Conservation (phyloP, 2,888 invertebrate genomes). For the Dryocosmus kuriphilus region DNA sequence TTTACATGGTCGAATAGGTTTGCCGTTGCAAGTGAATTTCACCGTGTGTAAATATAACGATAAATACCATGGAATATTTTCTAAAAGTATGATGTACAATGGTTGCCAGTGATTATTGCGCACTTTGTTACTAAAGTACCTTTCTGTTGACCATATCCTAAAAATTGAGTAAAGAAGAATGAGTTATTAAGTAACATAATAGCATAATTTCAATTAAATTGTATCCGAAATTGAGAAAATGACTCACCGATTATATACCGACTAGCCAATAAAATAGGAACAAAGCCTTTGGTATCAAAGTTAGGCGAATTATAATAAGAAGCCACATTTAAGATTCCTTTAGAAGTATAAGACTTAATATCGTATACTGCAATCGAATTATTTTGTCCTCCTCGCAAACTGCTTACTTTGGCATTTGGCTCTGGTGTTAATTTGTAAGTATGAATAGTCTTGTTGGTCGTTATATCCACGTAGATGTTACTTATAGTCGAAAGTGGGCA, state of each 20-base stretch:
- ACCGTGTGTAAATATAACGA: constrained; percentile 94
- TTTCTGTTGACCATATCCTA: constrained; percentile 93
- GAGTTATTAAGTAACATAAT: constrained; percentile 2
- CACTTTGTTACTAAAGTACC: constrained; percentile 93
- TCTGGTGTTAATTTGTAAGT: constrained; percentile 83
- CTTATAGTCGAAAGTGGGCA: constrained; percentile 90
- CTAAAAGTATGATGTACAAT: constrained; percentile 89
- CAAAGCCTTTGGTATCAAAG: constrained; percentile 80
- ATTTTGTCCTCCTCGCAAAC: constrained; percentile 85
- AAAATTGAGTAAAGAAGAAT: constrained; percentile 32
- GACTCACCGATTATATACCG: constrained; percentile 84
- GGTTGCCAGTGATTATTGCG: constrained; percentile 88
- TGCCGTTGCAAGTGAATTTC: constrained; percentile 81
- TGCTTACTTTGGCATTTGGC: constrained; percentile 81
- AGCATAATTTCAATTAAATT: not conserved
- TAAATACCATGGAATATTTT: constrained; percentile 94
- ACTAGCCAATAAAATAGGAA: constrained; percentile 87
- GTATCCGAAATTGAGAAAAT: not conserved
- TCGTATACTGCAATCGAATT: constrained; percentile 86
- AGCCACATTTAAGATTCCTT: constrained; percentile 85
- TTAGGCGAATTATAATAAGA: constrained; percentile 80
- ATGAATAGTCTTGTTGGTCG: constrained; percentile 81
- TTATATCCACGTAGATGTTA: constrained; percentile 89
- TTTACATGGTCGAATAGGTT: constrained; percentile 80
- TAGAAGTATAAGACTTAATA: constrained; percentile 76